Percentiles rank a stretch among this genome's conserved stretches.
These are phyloP conservation scores for Panthera tigris DNA, from an alignment of 2,113 vertebrate genomes.

Conservation along the genomic window DNA sequence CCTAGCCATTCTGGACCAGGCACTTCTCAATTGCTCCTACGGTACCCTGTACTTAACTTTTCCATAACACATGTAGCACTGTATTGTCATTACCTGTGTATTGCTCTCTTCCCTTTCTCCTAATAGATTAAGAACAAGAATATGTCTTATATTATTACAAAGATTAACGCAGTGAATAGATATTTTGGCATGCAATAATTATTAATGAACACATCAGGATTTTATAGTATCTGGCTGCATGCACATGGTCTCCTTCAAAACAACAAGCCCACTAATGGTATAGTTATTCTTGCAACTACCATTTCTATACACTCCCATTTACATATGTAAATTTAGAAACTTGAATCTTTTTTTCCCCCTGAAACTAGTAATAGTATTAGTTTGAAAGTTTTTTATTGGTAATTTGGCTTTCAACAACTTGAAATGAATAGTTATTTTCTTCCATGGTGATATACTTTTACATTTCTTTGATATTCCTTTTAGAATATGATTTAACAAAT, in stretches of 20 bases:
- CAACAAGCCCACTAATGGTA: not conserved
- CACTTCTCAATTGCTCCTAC: not conserved
- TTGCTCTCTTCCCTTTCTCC: too few species aligned
- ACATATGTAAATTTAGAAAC: not conserved
- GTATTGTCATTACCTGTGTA: not conserved
- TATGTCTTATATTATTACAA: not conserved
- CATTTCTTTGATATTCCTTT: conserved; percentile 4
- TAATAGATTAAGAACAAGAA: not conserved
- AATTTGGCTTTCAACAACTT: conserved; percentile 41
- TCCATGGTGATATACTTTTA: not conserved
- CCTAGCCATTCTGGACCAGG: not conserved
- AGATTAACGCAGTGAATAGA: not conserved
- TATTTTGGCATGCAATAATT: not conserved
- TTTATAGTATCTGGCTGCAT: not conserved
- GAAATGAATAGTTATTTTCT: conserved; percentile 13
- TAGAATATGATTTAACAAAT: conserved; percentile 5
- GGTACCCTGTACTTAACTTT: not conserved
- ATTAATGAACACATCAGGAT: not conserved
- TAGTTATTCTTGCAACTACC: not conserved
- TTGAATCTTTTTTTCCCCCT: not conserved
- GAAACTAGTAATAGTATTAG: not conserved
- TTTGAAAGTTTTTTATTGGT: conserved; percentile 9
- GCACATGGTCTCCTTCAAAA: not conserved
- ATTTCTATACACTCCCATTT: not conserved
- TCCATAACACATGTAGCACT: not conserved